Evolutionary conservation across 2,797 vertebrate species (phyloP), one percentile per base, ranked within the genome.

Genomic region (Chrysocyon brachyurus): DNA sequence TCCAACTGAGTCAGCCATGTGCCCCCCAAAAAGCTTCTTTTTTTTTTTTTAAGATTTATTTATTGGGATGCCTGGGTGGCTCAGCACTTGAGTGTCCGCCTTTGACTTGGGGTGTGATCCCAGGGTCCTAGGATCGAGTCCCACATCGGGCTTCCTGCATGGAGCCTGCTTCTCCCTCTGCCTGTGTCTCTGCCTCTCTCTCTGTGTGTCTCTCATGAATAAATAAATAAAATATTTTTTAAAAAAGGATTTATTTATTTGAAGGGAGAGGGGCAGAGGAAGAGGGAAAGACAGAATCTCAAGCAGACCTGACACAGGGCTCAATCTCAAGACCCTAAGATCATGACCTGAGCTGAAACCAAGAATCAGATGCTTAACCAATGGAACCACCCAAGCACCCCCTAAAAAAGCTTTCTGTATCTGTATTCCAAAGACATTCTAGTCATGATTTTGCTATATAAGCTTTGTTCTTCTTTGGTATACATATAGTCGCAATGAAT

Each of bases 401-500:
- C n/a, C n/a, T n/a, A 2, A 33, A 68, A 33, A 33, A 68, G n/a
- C 66, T 33, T 68, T 75, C 46, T 70, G 9, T 73, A 59, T 75
- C 72, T 77, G 66, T 21, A 87, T 85, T 26, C 46, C 46, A 77
- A 52, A 77, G 73, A 52, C 26, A 31, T 79, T 84, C 57, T 88
- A 77, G 6, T 61, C 49, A 91, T 77, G 54, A 91, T 91, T 91
- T 91, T 91, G 52, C 56, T 77, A 52, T 85, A 21, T 77, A 91
- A 68, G 28, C 66, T 88, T 91, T 19, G 31, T 17, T 87, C 21
- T 92, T 87, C 68, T 89, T 93, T 91, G 63, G 59, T 72, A 89
- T 2, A 96, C 90, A 79, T 26, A 75, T 61, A 90, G 57, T 77
- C n/a, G 54, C 68, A 95, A 89, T 78, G 49, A 91, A 85, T 93